A percentile compares a stretch with the other conserved stretches of the same genome.
These are phyloP conservation scores for Caradrina kadenii DNA, from an alignment of 2,888 invertebrate genomes.

Conservation along the genomic window DNA sequence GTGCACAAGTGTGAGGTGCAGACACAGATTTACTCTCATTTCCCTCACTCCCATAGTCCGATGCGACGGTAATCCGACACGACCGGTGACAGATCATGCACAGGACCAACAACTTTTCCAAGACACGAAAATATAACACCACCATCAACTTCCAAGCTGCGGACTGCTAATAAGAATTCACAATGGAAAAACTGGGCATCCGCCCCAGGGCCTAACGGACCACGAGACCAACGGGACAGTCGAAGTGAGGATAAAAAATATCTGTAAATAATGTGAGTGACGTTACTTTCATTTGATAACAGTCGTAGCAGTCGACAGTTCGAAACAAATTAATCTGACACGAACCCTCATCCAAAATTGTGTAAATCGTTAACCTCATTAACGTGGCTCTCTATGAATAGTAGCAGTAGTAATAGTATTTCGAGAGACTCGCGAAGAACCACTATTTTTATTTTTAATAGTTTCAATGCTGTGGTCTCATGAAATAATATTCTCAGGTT, in stretches of 20 bases:
- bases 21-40: no score
- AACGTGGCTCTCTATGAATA: neutral
- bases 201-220: no score
- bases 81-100: neutral
- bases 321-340: no score
- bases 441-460: neutral
- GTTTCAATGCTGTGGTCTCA: slow-evolving; percentile 1
- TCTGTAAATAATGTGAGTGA: no score
- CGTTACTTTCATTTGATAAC: neutral
- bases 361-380: neutral
- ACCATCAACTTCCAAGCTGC: neutral
- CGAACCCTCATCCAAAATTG: neutral
- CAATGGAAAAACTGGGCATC: neutral
- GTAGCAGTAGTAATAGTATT: neutral
- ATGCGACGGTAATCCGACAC: neutral
- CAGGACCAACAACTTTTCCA: neutral
- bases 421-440: neutral
- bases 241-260: no score
- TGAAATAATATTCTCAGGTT: neutral
- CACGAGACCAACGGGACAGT: no score
- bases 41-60: no score
- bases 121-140: no score
- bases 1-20: no score
- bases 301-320: no score
- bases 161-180: neutral